Evolutionary conservation across 2,113 vertebrate species (phyloP).

Genomic region (human (Homo sapiens)): DNA sequence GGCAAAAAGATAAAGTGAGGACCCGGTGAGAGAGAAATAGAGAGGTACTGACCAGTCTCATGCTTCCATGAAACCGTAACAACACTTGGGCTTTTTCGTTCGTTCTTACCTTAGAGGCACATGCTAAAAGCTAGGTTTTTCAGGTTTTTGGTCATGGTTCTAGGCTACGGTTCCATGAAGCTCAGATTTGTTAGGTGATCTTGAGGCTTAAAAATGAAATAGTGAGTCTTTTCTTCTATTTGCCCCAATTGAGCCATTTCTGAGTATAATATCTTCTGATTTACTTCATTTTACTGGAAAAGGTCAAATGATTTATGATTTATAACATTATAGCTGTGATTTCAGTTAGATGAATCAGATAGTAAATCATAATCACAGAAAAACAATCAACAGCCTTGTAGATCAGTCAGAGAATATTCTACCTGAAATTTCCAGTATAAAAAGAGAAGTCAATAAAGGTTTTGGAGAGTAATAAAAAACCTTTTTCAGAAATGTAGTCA

Average conservation of each 20-base stretch:
- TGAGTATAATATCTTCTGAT: not conserved
- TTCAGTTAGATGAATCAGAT: not conserved
- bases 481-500: not conserved
- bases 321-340: not conserved
- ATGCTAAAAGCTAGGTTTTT: not conserved
- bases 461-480: slow-evolving; percentile 34
- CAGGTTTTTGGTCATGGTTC: not conserved
- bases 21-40: not conserved
- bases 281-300: slow-evolving; percentile 10
- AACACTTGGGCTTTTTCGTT: not conserved
- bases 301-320: slow-evolving; percentile 4
- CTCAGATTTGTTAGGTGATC: not conserved
- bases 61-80: not conserved
- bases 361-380: not conserved
- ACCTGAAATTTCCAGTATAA: slow-evolving; percentile 34
- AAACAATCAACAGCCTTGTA: not conserved
- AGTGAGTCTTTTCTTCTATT: not conserved
- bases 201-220: not conserved
- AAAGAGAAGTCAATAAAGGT: slow-evolving; percentile 25
- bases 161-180: not conserved
- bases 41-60: not conserved
- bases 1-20: not conserved
- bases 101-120: not conserved
- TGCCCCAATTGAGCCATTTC: not conserved
- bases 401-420: not conserved